These are phyloP conservation scores for Diploscapter pachys DNA, from an alignment of 1,140 invertebrate genomes.

Conservation along the genomic window DNA sequence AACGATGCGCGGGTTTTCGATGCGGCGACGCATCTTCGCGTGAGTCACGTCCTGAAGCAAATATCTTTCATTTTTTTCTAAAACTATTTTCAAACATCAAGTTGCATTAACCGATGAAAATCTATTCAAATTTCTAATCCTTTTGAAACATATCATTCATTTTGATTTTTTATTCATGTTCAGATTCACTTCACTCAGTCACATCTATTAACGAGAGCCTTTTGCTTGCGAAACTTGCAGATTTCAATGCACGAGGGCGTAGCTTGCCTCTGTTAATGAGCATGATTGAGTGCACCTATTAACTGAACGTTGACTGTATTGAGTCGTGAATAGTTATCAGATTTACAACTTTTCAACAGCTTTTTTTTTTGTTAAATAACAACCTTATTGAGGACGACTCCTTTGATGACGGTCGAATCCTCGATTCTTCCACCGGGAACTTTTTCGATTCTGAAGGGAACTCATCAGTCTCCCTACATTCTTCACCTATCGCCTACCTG, in stretches of 20 bases:
- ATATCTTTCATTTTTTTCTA: not conserved
- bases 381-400: slow-evolving; percentile 98
- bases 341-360: too few species aligned
- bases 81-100: not conserved
- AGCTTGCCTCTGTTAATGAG: too few species aligned
- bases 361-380: slow-evolving; percentile 50
- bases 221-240: too few species aligned
- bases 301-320: not conserved
- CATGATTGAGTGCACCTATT: too few species aligned
- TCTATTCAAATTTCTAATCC: too few species aligned
- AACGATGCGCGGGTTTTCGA: slow-evolving; percentile 92
- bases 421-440: slow-evolving; percentile 93
- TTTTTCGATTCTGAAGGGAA: slow-evolving; percentile 77
- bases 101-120: not conserved
- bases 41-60: slow-evolving; percentile 19
- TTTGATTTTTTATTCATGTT: too few species aligned
- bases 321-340: not conserved
- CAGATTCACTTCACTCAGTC: too few species aligned
- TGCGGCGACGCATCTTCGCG: slow-evolving; percentile 76
- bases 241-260: too few species aligned
- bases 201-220: too few species aligned
- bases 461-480: slow-evolving; percentile 73
- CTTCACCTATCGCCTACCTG: not conserved
- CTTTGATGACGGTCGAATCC: slow-evolving; percentile 86
- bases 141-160: too few species aligned